Conservation (phyloP, 2,888 invertebrate genomes). For the Trichacis sp. region DNA sequence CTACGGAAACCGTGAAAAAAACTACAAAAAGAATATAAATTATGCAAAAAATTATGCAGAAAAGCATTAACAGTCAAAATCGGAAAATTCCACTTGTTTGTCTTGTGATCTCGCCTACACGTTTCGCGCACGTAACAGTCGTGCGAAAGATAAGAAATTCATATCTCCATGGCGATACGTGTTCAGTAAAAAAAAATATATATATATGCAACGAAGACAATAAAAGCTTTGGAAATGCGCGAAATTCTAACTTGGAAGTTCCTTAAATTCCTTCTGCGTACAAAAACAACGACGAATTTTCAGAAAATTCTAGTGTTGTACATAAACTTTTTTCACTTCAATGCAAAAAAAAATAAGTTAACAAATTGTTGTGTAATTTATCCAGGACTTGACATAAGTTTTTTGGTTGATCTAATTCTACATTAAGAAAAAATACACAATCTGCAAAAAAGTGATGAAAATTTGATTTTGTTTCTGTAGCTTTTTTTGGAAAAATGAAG, state of each 20-base stretch:
- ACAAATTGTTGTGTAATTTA: not conserved
- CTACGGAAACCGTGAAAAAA: no score
- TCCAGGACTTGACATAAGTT: not conserved
- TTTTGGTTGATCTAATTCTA: no score
- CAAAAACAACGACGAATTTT: not conserved
- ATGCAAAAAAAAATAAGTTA: no score
- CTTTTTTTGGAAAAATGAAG: no score
- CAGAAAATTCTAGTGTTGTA: not conserved
- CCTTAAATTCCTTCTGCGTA: not conserved
- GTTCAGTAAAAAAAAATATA: not conserved
- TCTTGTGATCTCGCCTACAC: not conserved
- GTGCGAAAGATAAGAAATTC: conserved; percentile 1
- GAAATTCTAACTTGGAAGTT: not conserved
- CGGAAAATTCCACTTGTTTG: conserved; percentile 13
- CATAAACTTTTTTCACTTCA: no score
- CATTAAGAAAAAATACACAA: not conserved
- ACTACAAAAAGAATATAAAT: not conserved
- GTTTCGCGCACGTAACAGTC: not conserved
- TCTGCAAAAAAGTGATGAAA: not conserved
- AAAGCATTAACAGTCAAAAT: conserved; percentile 3
- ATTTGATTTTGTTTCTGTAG: not conserved
- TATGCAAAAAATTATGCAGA: not conserved
- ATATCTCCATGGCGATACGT: conserved; percentile 1
- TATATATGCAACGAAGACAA: not conserved
- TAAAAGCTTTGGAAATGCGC: not conserved